Evolutionary conservation across 2,113 vertebrate genomes (phyloP).

Genomic region (Tachysurus vachellii): DNA sequence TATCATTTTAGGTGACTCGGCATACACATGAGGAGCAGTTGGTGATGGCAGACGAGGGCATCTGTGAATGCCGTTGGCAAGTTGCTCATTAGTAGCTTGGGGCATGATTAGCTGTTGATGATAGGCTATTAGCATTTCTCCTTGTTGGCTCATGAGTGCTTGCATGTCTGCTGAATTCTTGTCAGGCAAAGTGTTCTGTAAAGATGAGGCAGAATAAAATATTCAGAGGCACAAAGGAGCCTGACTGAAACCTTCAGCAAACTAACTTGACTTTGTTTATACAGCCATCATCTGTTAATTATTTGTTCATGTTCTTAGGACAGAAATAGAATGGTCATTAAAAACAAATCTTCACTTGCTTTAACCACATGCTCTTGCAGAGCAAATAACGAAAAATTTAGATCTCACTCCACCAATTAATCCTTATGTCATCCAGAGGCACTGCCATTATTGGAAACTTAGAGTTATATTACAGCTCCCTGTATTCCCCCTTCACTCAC

Average conservation of each 20-base stretch:
- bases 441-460: slow-evolving; percentile 29
- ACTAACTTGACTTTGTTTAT: slow-evolving; percentile 35
- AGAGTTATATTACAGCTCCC: slow-evolving; percentile 44
- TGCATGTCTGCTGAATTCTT: no score
- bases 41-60: no score
- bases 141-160: no score
- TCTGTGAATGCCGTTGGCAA: no score
- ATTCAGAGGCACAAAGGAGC: slow-evolving; percentile 1
- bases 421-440: slow-evolving; percentile 13
- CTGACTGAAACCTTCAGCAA: slow-evolving; percentile 38
- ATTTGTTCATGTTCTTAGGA: slow-evolving; percentile 48
- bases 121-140: no score
- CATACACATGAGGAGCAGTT: no score
- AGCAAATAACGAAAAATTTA: slow-evolving; percentile 7
- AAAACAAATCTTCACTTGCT: slow-evolving; percentile 7
- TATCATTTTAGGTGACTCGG: no score
- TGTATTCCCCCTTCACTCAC: slow-evolving; percentile 6
- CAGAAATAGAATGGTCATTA: slow-evolving; percentile 18
- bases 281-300: slow-evolving; percentile 54
- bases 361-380: slow-evolving; percentile 11
- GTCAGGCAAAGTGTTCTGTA: no score
- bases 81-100: no score
- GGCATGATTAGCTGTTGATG: no score
- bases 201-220: slow-evolving; percentile 12
- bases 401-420: slow-evolving; percentile 2